Base-by-base conservation (phyloP, 2,113 vertebrate genomes). In the Dicrurus megarhynchus region DNA sequence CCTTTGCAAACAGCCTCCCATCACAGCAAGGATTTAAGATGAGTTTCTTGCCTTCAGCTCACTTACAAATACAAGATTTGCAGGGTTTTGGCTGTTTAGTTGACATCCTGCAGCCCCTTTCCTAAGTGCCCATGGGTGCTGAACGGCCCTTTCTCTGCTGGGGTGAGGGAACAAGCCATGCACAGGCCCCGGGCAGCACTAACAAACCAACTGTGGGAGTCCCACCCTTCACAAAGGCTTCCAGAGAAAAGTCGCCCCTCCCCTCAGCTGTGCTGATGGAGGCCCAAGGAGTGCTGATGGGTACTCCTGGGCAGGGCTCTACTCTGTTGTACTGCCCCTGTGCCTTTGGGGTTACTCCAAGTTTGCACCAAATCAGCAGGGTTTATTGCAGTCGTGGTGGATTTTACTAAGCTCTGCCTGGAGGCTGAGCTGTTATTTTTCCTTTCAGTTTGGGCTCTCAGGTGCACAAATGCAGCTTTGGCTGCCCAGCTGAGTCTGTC, bases 391-490 rank as follows among this genome's bases (percentile, higher is more conserved):
- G 19, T 23, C 6, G 0, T 20, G 26, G 52, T 82, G 49, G 86
- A 76, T 84, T 84, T 96, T 89, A 46, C 47, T 35, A 13, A 74
- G 68, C 78, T 42, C 46, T 92, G 88, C 60, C 56, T 77, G 49
- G 56, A 59, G 80, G 37, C 93, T 86, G 87, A 94, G 68, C 89
- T 94, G 64, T 76, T 86, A 46, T 68, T 93, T 89, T 89, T 56
- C 64, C 22, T 83, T 96, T 90, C 80, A 86, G 69, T 95, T 90
- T 94, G 77, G 76, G 68, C 83, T 82, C 53, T 92, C 26, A 4
- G 60, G 39, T 71, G 80, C 80, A 87, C 76, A 55, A 61, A 69
- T 19, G 69, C 63, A 52, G 70, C 55, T 65, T 33, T 76, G 13
- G 46, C 82, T 88, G 70, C 28, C n/a, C 0, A 3, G 60, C 61